Base-by-base conservation (phyloP, 1,140 invertebrate genomes). In the Drusus annulatus region DNA sequence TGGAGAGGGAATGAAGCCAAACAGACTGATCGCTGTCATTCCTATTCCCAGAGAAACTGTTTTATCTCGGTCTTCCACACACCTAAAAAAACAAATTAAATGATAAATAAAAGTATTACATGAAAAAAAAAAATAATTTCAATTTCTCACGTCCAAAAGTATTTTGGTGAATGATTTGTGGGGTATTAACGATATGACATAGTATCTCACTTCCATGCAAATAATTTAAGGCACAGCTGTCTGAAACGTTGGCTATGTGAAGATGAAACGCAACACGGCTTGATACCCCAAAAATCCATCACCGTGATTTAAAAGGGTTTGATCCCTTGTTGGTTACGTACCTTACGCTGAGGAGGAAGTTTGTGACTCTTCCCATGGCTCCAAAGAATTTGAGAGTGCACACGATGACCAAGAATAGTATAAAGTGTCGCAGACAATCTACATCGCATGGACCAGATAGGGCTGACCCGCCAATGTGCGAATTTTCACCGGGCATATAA, bases 11-110 rank as follows among this genome's bases (percentile, higher is more conserved):
- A 94, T 93, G 71, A 94, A 93, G 17, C 93, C 92, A 73, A 93
- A 92, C 68, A 94, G 87, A 45, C 93, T 93, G 89, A 93, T 91
- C 51, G 94, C 88, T 80, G 91, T 93, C 81, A 94, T 86, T 60
- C 91, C 90, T 71, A 94, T 92, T 36, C 93, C 93, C 91, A 94
- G 93, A 0, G 93, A 92, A 0, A 93, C 92, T 0, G 93, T 90
- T 85, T 94, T 94, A 84, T 94, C 93, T 84, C 93, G 92, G 83
- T 94, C 93, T 10, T 93, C 92, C 0, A 94, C 93, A 85, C 93
- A 94, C 84, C 92, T 90, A 82, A 85, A 86, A 75, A 63, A 31
- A 56, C 16, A 56, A 56, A 56, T 17, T 56, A 56, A 56, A 56
- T 45, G 8, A 13, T 45, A 45, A 10, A 36, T 8, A 3, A 8